phyloP scores from a whole-genome alignment of 2,113 vertebrate genomes.

The Thalassoma bifasciatum region DNA sequence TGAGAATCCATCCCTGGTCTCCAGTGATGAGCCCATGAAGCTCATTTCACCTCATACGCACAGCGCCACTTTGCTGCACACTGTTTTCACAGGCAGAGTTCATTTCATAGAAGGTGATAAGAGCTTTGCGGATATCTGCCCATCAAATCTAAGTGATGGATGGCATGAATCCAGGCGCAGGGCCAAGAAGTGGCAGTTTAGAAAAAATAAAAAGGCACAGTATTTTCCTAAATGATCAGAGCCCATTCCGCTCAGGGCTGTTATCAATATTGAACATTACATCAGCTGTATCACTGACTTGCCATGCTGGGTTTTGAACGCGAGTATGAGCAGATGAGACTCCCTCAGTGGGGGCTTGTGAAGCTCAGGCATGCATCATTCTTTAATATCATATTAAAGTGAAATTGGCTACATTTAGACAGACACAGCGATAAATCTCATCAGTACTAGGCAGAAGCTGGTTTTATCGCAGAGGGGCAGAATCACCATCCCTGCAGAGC shows the following conservation, averaged over 20 bases:
- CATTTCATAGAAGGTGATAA: conserved; percentile 58
- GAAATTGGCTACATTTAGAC: conserved; percentile 84
- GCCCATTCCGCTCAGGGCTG: conserved; percentile 68
- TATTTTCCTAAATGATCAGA: conserved; percentile 80
- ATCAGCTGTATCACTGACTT: conserved; percentile 64
- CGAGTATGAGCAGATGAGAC: conserved; percentile 42
- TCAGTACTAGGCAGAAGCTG: conserved; percentile 57
- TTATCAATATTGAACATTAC: conserved; percentile 83
- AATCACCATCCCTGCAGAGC: conserved; percentile 70
- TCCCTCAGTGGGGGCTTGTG: conserved; percentile 48
- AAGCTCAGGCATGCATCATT: conserved; percentile 79
- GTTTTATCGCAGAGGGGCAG: conserved; percentile 64
- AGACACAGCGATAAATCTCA: conserved; percentile 80
- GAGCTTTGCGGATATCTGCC: conserved; percentile 54
- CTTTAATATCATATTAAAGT: conserved; percentile 84
- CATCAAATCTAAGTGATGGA: conserved; percentile 62
- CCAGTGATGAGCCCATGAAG: background rate
- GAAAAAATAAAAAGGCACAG: conserved; percentile 17
- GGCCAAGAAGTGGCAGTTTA: conserved; percentile 46
- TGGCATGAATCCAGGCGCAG: conserved; percentile 33
- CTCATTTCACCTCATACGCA: conserved; percentile 4
- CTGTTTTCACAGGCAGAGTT: conserved; percentile 53
- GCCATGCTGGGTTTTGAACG: conserved; percentile 49
- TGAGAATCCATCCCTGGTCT: conserved; percentile 24
- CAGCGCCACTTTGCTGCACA: background rate